Evolutionary conservation across 2,888 invertebrate species (phyloP), one percentile per base, ranked within the genome.

Genomic region (Sinotaia quadrata): DNA sequence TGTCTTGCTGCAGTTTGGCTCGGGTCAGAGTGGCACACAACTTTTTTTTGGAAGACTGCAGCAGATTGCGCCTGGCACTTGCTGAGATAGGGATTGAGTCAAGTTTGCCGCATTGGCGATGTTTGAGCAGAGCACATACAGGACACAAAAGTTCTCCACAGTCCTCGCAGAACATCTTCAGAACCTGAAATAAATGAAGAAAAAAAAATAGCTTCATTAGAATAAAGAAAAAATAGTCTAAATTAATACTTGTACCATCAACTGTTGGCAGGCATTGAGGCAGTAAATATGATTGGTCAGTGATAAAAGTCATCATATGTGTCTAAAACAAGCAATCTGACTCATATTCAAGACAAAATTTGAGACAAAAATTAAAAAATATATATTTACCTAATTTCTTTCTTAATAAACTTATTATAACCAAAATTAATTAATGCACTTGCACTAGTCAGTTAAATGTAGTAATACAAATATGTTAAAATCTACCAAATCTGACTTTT

Each of bases 91-190:
- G 41, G n/a, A 65, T 52, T 3, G 65, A 54, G 24, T 65, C 56
- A 1, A 65, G 54, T 44, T 65, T 65, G 65, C 65, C 56, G 54
- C 65, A 65, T 44, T 65, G 65, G 4, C 65, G 54, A 12, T 65
- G 65, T 37, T 65, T 44, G 27, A 65, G 52, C 37, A 65, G 52
- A 10, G 65, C 65, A 34, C 65, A 65, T 31, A 65, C 54, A n/a
- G 65, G 65, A 41, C 65, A 65, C 37, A 65, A 34, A n/a, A 65
- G 34, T 18, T 37, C 41, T 37, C 56, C 41, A 44, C 65, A 65
- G 56, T 65, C 65, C 33, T 65, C 65, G 29, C 65, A 65, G 44
- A 65, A 65, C 65, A 65, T 65, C n/a, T 65, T 65, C 56, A 65
- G 15, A 27, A 65, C 37, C 65, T 65, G 65, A 29, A 65, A 63